Evolutionary conservation across 2,113 vertebrate species (phyloP).

Genomic region (Salvelinus fontinalis): DNA sequence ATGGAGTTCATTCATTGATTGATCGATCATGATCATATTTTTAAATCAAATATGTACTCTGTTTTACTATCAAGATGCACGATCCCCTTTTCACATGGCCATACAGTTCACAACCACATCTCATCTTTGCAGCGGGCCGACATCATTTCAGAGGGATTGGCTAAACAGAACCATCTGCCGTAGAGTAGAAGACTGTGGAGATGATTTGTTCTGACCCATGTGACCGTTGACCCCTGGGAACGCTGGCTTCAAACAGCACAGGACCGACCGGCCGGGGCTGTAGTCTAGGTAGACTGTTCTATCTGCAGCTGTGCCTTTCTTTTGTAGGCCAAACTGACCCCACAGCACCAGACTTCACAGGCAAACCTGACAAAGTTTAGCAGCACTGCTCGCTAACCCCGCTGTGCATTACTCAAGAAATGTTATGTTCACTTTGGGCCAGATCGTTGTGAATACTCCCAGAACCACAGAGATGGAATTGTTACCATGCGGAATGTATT

Average conservation of each 20-base stretch:
- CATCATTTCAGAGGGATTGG: conserved; percentile 40
- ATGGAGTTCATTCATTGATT: background rate
- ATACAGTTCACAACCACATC: conserved; percentile 12
- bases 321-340: conserved; percentile 54
- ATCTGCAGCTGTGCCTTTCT: conserved; percentile 52
- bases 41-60: background rate
- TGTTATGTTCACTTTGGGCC: conserved; percentile 33
- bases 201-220: conserved; percentile 57
- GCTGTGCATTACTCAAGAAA: conserved; percentile 32
- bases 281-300: conserved; percentile 15
- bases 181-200: conserved; percentile 40
- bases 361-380: conserved; percentile 37
- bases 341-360: conserved; percentile 50
- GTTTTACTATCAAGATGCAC: background rate
- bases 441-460: conserved; percentile 48
- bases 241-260: conserved; percentile 60
- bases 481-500: conserved; percentile 42
- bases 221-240: conserved; percentile 64
- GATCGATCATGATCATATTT: background rate
- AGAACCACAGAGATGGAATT: conserved; percentile 45
- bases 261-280: conserved; percentile 33
- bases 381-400: conserved; percentile 7
- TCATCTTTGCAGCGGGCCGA: conserved; percentile 27
- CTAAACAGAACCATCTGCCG: conserved; percentile 69
- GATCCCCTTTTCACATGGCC: background rate